phyloP scores from a whole-genome alignment of 2,113 vertebrate species.

The Platichthys flesus region DNA sequence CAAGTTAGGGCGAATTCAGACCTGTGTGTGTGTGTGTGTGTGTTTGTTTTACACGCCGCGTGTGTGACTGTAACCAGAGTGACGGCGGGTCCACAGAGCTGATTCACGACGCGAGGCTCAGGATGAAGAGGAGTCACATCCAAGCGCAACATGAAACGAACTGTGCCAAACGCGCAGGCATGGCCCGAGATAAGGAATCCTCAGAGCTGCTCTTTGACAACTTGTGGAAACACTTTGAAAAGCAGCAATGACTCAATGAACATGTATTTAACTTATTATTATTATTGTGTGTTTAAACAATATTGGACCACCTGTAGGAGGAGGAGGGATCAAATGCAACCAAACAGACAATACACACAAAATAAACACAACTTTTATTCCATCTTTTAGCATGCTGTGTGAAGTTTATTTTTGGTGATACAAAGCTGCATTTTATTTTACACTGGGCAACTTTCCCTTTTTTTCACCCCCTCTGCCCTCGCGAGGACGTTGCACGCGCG shows the following conservation, averaged over 20 bases:
- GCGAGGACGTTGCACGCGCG: neutral
- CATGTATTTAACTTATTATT: neutral
- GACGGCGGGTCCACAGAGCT: slow-evolving; percentile 45
- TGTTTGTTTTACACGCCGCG: slow-evolving; percentile 40
- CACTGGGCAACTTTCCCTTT: slow-evolving; percentile 30
- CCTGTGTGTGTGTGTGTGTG: slow-evolving; percentile 25
- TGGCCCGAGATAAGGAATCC: slow-evolving; percentile 68
- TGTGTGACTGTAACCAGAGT: slow-evolving; percentile 67
- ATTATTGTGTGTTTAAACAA: neutral
- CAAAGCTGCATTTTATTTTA: slow-evolving; percentile 11
- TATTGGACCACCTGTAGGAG: neutral
- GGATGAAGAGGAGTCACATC: slow-evolving; percentile 74
- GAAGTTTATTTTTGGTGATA: neutral
- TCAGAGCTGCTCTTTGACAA: slow-evolving; percentile 16
- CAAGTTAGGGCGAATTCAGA: slow-evolving; percentile 54
- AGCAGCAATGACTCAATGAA: neutral
- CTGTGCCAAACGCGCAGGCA: slow-evolving; percentile 64
- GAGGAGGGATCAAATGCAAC: neutral
- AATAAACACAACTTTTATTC: neutral
- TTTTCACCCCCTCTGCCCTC: slow-evolving; percentile 25
- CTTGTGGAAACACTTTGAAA: slow-evolving; percentile 5
- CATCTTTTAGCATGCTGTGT: neutral
- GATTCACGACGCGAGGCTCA: slow-evolving; percentile 36
- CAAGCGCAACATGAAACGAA: slow-evolving; percentile 72
- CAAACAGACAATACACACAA: neutral